These are phyloP conservation scores for Tetheella fluctuosa DNA, from an alignment of 2,888 invertebrate genomes.

Conservation along the genomic window DNA sequence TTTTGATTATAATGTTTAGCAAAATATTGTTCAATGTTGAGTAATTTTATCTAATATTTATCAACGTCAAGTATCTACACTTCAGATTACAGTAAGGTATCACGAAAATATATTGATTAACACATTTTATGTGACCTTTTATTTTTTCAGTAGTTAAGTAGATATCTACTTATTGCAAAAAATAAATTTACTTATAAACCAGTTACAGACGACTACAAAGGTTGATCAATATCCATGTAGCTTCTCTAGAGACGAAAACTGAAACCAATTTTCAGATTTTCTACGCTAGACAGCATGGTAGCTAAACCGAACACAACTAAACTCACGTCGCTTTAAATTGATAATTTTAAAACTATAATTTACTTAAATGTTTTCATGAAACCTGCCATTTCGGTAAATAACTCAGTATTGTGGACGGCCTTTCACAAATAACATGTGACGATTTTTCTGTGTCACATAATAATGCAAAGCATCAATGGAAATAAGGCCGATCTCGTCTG, in stretches of 20 bases:
- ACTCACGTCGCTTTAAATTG: too few relatives aligned
- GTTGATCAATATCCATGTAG: too few relatives aligned
- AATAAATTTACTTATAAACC: too few relatives aligned
- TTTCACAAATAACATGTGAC: conserved; percentile 6
- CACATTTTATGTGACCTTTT: too few relatives aligned
- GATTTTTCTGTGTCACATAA: conserved; percentile 2
- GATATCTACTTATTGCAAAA: too few relatives aligned
- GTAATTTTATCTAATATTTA: conserved; percentile 7
- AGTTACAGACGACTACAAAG: too few relatives aligned
- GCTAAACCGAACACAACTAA: too few relatives aligned
- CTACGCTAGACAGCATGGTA: too few relatives aligned
- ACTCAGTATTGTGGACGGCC: not conserved
- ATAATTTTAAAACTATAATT: not conserved
- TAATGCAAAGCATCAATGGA: conserved; percentile 12
- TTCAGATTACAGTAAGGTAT: conserved; percentile 11
- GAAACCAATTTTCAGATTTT: too few relatives aligned
- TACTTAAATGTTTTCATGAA: not conserved
- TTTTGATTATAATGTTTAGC: not conserved
- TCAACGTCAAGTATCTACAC: conserved; percentile 19
- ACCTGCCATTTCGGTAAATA: not conserved
- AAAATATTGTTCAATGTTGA: not conserved
- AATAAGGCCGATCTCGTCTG: conserved; percentile 41
- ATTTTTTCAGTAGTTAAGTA: conserved; percentile 13
- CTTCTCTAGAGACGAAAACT: too few relatives aligned
- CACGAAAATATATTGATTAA: conserved; percentile 6